These are phyloP conservation scores for Steinernema carpocapsae DNA, from an alignment of 2,888 invertebrate genomes.

Conservation along the genomic window DNA sequence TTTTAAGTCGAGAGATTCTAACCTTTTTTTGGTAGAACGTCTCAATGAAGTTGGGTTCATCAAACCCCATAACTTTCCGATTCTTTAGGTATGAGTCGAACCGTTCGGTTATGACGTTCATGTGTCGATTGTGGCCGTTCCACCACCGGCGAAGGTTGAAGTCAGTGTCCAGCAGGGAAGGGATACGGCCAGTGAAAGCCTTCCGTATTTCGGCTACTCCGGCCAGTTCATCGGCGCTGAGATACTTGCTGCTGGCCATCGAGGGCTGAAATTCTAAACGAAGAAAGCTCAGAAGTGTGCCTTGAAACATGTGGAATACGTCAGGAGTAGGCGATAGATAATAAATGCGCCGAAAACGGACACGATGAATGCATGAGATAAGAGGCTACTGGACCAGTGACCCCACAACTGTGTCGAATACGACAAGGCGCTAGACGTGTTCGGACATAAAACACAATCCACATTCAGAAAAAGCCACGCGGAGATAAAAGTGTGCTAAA, in stretches of 20 bases:
- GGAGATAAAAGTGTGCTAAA: too few relatives aligned
- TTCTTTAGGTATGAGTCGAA: conserved; percentile 50
- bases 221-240: conserved; percentile 37
- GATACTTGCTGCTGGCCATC: conserved; percentile 13
- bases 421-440: neutral
- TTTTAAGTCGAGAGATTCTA: neutral
- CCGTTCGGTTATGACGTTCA: conserved; percentile 44
- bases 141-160: conserved; percentile 49
- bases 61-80: conserved; percentile 48
- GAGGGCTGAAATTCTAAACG: too few relatives aligned
- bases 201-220: conserved; percentile 40
- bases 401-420: neutral
- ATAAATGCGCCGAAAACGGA: conserved; percentile 19
- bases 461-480: too few relatives aligned
- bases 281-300: neutral
- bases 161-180: conserved; percentile 48
- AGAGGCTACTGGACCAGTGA: conserved; percentile 28
- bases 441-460: too few relatives aligned
- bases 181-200: conserved; percentile 38
- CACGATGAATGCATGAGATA: conserved; percentile 16
- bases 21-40: conserved; percentile 37
- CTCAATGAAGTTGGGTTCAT: conserved; percentile 38
- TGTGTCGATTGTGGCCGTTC: conserved; percentile 44
- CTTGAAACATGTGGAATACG: neutral
- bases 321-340: neutral